Percentiles rank a stretch among this genome's conserved stretches.
These are phyloP conservation scores for Calosoma granatense DNA, from an alignment of 1,140 invertebrate genomes.

Conservation along the genomic window DNA sequence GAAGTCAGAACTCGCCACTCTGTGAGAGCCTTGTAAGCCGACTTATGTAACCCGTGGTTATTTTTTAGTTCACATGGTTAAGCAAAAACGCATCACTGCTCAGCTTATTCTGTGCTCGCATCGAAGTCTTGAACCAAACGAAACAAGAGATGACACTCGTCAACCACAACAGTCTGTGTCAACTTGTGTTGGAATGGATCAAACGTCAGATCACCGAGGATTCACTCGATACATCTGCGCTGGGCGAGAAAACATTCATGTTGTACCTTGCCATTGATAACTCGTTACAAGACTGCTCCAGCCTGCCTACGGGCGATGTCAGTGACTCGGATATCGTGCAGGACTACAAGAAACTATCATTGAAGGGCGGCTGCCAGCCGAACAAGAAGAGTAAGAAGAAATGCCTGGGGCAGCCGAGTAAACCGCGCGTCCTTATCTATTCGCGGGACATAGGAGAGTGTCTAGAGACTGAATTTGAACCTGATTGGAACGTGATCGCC, in stretches of 20 bases:
- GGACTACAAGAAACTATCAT: conserved; percentile 66
- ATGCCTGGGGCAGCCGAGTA: conserved; percentile 43
- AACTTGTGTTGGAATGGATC: conserved; percentile 59
- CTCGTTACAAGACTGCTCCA: conserved; percentile 66
- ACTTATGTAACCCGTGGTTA: not conserved
- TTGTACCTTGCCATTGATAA: conserved; percentile 66
- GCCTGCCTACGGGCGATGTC: conserved; percentile 54
- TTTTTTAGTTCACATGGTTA: conserved; percentile 44
- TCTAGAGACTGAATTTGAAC: conserved; percentile 44
- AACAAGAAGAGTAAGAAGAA: conserved; percentile 37
- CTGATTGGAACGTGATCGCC: conserved; percentile 57
- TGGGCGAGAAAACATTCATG: conserved; percentile 57
- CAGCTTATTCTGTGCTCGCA: conserved; percentile 49
- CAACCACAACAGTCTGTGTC: conserved; percentile 47
- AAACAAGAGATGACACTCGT: conserved; percentile 51
- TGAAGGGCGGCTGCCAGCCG: conserved; percentile 38
- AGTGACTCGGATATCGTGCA: conserved; percentile 67
- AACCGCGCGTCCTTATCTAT: conserved; percentile 50
- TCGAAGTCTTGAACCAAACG: conserved; percentile 54
- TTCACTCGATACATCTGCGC: conserved; percentile 35
- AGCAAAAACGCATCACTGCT: conserved; percentile 45
- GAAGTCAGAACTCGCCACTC: conserved; percentile 41
- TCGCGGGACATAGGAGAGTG: conserved; percentile 45
- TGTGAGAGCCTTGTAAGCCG: not conserved
- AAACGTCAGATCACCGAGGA: conserved; percentile 42